Conservation (phyloP, 1,140 invertebrate genomes). For the Orussus abietinus region DNA sequence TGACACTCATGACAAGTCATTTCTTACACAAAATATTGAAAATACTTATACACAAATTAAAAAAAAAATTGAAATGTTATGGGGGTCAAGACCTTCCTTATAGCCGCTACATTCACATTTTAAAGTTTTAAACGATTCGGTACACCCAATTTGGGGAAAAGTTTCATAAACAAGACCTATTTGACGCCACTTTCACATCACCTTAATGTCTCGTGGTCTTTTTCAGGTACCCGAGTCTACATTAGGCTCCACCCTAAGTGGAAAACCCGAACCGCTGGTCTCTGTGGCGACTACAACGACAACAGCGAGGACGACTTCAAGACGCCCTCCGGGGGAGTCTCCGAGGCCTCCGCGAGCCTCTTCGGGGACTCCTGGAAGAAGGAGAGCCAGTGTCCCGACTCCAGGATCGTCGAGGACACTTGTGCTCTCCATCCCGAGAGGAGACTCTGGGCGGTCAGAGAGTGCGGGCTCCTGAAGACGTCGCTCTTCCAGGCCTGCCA, state of each 20-base stretch:
- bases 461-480: slow-evolving; percentile 73
- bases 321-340: slow-evolving; percentile 71
- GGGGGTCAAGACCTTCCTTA: no score
- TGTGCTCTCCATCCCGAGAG: slow-evolving; percentile 71
- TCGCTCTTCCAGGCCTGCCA: slow-evolving; percentile 73
- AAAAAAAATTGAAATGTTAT: no score
- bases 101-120: no score
- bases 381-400: slow-evolving; percentile 68
- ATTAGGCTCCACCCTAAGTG: slow-evolving; percentile 71
- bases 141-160: no score
- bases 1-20: no score
- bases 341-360: slow-evolving; percentile 66
- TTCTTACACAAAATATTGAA: no score
- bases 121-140: no score
- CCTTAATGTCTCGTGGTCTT: no score
- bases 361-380: slow-evolving; percentile 89
- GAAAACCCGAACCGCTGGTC: slow-evolving; percentile 72
- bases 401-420: slow-evolving; percentile 56
- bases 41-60: no score
- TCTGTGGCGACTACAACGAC: slow-evolving; percentile 89
- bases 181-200: no score
- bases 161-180: no score
- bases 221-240: slow-evolving; percentile 70
- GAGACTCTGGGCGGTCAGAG: slow-evolving; percentile 70
- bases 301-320: slow-evolving; percentile 79